Evolutionary conservation across 2,888 invertebrate species (phyloP).

Genomic region (Drosophila recens): DNA sequence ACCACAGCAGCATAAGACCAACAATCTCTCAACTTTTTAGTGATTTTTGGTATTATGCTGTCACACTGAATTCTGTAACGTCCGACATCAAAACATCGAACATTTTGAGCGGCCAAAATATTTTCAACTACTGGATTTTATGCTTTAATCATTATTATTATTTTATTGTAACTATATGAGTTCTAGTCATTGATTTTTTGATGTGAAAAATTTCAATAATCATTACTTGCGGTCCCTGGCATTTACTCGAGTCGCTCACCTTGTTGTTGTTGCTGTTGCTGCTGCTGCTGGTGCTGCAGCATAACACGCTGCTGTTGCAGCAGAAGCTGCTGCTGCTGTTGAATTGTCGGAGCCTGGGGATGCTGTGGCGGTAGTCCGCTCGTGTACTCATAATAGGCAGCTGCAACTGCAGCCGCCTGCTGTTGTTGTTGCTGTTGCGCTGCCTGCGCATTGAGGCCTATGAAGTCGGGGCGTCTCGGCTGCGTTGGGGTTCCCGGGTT

Average conservation of each 20-base stretch:
- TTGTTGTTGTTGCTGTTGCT: slow-evolving; percentile 53
- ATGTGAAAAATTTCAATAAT: too few species aligned
- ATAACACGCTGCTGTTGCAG: slow-evolving; percentile 84
- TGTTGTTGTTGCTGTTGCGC: slow-evolving; percentile 80
- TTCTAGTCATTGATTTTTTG: too few species aligned
- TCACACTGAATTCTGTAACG: too few species aligned
- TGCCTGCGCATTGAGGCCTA: slow-evolving; percentile 88
- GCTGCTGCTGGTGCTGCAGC: slow-evolving; percentile 80
- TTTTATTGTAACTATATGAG: too few species aligned
- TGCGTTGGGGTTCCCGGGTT: slow-evolving; percentile 97
- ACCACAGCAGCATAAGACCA: too few species aligned
- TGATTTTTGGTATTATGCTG: too few species aligned
- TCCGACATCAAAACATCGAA: too few species aligned
- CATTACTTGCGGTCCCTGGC: too few species aligned
- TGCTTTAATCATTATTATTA: too few species aligned
- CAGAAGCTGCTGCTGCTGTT: slow-evolving; percentile 83
- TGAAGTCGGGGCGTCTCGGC: slow-evolving; percentile 94
- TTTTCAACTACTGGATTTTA: too few species aligned
- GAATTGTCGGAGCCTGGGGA: slow-evolving; percentile 84
- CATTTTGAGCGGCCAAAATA: too few species aligned
- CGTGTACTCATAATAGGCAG: slow-evolving; percentile 85
- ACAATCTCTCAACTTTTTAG: too few species aligned
- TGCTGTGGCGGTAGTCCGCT: slow-evolving; percentile 84
- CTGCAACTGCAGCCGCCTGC: slow-evolving; percentile 77
- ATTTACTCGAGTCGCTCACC: slow-evolving; percentile 58